Evolutionary conservation across 2,797 vertebrate species (phyloP).

Genomic region (Phataginus tetradactyla): DNA sequence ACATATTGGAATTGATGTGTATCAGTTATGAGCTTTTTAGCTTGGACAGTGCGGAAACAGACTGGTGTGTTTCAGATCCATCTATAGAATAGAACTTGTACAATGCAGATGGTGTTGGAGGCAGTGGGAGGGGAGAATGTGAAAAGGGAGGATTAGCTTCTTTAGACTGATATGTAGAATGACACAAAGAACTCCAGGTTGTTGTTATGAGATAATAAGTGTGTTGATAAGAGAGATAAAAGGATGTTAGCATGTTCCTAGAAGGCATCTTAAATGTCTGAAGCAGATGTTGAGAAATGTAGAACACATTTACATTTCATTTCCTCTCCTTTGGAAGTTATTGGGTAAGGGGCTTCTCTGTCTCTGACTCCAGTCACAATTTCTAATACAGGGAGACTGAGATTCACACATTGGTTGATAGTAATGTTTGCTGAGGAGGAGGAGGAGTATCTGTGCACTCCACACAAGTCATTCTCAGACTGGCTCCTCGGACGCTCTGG

Average conservation of each 20-base stretch:
- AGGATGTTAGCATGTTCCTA: conserved; percentile 55
- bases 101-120: conserved; percentile 9
- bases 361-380: not conserved
- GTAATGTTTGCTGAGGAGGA: not conserved
- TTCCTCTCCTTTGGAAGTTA: conserved; percentile 61
- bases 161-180: conserved; percentile 47
- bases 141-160: not conserved
- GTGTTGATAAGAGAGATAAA: conserved; percentile 57
- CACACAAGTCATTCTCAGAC: not conserved
- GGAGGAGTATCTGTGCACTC: not conserved
- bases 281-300: conserved; percentile 56
- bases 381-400: conserved; percentile 1
- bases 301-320: conserved; percentile 62
- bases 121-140: not conserved
- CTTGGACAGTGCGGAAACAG: conserved; percentile 6
- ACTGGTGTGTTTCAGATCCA: conserved; percentile 23
- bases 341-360: conserved; percentile 44
- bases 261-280: conserved; percentile 63
- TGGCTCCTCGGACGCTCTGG: not conserved
- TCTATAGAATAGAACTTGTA: not conserved
- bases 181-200: conserved; percentile 36
- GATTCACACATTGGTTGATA: not conserved
- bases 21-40: conserved; percentile 1
- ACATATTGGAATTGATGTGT: conserved; percentile 40
- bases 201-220: conserved; percentile 53